phyloP scores from a whole-genome alignment of 2,113 vertebrate genomes.

The Pygoscelis antarcticus region DNA sequence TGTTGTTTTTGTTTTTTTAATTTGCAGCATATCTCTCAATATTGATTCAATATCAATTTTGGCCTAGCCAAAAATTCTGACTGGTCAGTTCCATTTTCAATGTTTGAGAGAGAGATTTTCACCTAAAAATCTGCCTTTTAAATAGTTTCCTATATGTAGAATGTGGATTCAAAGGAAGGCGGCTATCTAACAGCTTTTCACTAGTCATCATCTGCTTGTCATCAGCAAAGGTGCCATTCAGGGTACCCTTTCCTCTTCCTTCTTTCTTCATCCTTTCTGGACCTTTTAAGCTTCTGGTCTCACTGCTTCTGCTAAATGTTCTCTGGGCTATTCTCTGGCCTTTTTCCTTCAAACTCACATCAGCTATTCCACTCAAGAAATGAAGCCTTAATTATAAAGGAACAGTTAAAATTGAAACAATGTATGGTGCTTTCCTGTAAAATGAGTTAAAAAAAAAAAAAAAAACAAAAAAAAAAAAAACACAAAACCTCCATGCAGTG shows the following conservation, averaged over 20 bases:
- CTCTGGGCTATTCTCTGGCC: not conserved
- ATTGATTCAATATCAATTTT: not conserved
- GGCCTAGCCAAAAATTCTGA: not conserved
- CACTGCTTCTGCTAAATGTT: not conserved
- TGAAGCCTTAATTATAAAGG: not conserved
- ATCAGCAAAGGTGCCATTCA: not conserved
- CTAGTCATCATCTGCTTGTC: not conserved
- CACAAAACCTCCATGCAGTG: not conserved
- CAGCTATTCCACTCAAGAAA: not conserved
- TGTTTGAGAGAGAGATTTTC: not conserved
- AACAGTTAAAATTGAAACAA: not conserved
- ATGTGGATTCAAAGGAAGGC: not conserved
- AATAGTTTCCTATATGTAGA: not conserved
- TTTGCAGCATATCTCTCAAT: not conserved
- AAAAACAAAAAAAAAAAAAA: not conserved
- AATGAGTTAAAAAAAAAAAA: not conserved
- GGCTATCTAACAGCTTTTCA: constrained; percentile 9
- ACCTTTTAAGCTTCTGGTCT: not conserved
- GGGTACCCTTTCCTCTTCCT: not conserved
- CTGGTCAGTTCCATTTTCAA: not conserved
- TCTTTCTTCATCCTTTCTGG: not conserved
- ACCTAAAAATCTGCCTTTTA: not conserved
- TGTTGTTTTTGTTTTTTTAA: not conserved
- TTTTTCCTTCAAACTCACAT: not conserved
- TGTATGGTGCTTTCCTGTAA: not conserved